Base-by-base conservation (phyloP, 2,888 invertebrate species). In the Papilio gigon region DNA sequence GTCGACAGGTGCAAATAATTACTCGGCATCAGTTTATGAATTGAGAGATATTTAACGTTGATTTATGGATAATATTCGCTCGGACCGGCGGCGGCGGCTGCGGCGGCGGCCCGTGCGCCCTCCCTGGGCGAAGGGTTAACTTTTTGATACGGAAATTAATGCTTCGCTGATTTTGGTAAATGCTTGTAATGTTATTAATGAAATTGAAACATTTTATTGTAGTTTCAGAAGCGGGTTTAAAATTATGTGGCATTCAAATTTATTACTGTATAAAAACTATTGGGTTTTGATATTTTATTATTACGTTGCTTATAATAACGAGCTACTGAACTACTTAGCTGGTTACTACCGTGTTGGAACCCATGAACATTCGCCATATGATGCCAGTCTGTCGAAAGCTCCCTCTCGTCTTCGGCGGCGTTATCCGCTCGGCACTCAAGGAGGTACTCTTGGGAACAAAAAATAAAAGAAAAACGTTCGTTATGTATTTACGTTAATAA, bases 401-500 rank as follows among this genome's bases (percentile, higher is more conserved):
- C n/a, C n/a, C n/a, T 40, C n/a, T 40, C n/a, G 12, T n/a, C n/a
- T n/a, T 40, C n/a, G n/a, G 40, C 40, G 40, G 6, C n/a, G n/a
- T 4, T 40, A n/a, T 40, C n/a, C 4, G 1, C 40, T n/a, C 22
- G 22, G 11, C 22, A 11, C 4, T 42, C 11, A 22, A 20, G n/a
- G n/a, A n/a, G n/a, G 20, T 47, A 44, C 17, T 44, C 11, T 22
- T 11, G 11, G 20, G 4, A 12, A 8, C 20, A n/a, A 35, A 9
- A 37, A 40, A 44, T 11, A 27, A n/a, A 27, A 53, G 6, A n/a
- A n/a, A 53, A 53, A 53, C 53, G 14, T n/a, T 22, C 33, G 47
- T 56, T 58, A 68, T 56, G 37, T 68, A 63, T 68, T 68, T 59
- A 47, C 58, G 64, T 56, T 64, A 68, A 64, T 64, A 68, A 68